These are phyloP conservation scores for Conger conger DNA, from an alignment of 2,113 vertebrate species.

Conservation along the genomic window DNA sequence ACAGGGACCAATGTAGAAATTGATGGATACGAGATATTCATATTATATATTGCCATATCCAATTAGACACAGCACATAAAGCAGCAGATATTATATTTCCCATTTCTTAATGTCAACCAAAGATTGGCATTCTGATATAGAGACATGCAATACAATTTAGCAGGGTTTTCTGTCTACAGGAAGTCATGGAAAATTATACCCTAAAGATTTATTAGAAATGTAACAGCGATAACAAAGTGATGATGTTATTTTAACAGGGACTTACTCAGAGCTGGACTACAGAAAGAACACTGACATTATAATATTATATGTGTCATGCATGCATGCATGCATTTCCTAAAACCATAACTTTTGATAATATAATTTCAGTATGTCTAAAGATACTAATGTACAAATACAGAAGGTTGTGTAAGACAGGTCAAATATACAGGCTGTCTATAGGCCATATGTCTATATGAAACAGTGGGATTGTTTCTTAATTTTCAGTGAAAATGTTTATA, in stretches of 20 bases:
- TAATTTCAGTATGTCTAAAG: background rate
- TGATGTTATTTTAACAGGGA: conserved; percentile 56
- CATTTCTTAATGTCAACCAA: conserved; percentile 53
- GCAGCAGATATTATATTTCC: conserved; percentile 66
- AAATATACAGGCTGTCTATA: background rate
- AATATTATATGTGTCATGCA: no score
- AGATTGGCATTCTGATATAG: conserved; percentile 59
- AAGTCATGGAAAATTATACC: conserved; percentile 67
- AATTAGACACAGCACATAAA: conserved; percentile 78
- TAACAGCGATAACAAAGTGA: conserved; percentile 71
- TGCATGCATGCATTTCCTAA: background rate
- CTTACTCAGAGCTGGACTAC: conserved; percentile 29
- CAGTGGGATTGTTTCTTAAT: background rate
- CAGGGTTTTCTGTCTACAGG: conserved; percentile 40
- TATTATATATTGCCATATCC: conserved; percentile 74
- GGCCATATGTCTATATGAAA: background rate
- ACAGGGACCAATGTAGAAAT: conserved; percentile 61
- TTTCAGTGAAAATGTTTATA: background rate
- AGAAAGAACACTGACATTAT: background rate
- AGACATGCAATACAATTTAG: conserved; percentile 67
- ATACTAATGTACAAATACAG: background rate
- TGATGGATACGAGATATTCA: conserved; percentile 70
- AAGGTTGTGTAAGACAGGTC: background rate
- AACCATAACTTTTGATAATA: background rate
- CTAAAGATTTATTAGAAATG: conserved; percentile 68